Conservation (phyloP, 2,797 vertebrate species). For the Danio albolineatus region DNA sequence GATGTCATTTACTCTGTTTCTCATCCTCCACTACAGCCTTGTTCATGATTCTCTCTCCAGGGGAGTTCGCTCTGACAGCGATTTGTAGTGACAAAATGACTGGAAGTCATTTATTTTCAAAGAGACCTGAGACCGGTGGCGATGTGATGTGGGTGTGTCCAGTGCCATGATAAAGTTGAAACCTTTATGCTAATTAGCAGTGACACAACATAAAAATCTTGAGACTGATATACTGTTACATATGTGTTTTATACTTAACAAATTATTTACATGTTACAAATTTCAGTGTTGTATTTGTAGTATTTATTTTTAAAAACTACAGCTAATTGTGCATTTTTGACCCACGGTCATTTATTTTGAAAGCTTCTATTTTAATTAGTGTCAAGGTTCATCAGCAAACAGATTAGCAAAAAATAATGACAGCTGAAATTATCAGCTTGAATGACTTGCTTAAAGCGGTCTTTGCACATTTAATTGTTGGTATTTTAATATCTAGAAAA, state of each 20-base stretch:
- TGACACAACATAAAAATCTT: neutral
- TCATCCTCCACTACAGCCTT: neutral
- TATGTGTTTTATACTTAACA: too few relatives aligned
- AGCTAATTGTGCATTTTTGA: neutral
- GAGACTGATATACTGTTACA: neutral
- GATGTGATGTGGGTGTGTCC: neutral
- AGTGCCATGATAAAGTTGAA: neutral
- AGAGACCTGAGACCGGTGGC: neutral
- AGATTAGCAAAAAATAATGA: neutral
- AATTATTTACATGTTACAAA: too few relatives aligned
- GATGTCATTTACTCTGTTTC: slow-evolving; percentile 5
- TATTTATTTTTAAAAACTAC: neutral
- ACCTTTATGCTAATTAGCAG: neutral
- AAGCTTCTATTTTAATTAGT: neutral
- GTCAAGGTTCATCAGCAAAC: neutral
- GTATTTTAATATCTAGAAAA: neutral
- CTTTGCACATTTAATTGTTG: neutral
- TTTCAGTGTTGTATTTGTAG: too few relatives aligned
- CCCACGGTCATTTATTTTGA: neutral
- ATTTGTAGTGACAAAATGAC: slow-evolving; percentile 15
- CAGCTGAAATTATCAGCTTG: neutral
- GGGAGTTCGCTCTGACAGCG: neutral
- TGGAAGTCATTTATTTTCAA: neutral
- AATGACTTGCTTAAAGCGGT: neutral
- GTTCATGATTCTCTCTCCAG: neutral